These are phyloP conservation scores for Sesia bembeciformis DNA, from an alignment of 2,888 invertebrate species.

Conservation along the genomic window DNA sequence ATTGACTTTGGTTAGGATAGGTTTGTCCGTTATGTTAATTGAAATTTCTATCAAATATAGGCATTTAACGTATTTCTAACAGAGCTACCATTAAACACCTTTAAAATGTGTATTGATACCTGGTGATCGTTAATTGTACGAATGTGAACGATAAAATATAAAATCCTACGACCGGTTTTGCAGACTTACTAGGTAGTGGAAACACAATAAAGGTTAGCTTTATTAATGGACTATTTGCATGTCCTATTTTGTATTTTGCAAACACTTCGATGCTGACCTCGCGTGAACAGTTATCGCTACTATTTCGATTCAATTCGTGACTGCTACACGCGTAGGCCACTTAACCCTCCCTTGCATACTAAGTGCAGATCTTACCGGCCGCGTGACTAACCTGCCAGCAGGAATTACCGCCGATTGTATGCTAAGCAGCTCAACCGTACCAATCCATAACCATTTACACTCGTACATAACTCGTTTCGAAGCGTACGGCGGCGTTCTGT, in stretches of 20 bases:
- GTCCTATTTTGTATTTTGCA: slow-evolving; percentile 50
- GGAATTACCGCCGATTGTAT: slow-evolving; percentile 67
- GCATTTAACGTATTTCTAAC: too few species aligned
- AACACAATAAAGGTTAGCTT: neutral
- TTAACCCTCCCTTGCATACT: slow-evolving; percentile 43
- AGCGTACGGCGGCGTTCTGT: neutral
- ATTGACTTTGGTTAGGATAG: too few species aligned
- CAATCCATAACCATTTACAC: slow-evolving; percentile 13
- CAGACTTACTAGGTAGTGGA: neutral
- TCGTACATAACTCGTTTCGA: slow-evolving; percentile 1
- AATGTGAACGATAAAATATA: too few species aligned
- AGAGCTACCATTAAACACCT: too few species aligned
- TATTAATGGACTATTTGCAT: slow-evolving; percentile 9
- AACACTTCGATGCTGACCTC: slow-evolving; percentile 52
- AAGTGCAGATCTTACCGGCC: slow-evolving; percentile 46
- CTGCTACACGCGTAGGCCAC: slow-evolving; percentile 51
- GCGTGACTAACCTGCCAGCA: slow-evolving; percentile 61
- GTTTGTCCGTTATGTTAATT: too few species aligned
- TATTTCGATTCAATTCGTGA: slow-evolving; percentile 52
- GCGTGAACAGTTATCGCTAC: slow-evolving; percentile 61
- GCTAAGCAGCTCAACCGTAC: slow-evolving; percentile 39
- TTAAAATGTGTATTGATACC: too few species aligned
- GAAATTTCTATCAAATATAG: too few species aligned
- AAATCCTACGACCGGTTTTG: too few species aligned
- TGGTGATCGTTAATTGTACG: too few species aligned